phyloP scores from a whole-genome alignment of 1,140 invertebrate species.

The Rhyzopertha dominica region DNA sequence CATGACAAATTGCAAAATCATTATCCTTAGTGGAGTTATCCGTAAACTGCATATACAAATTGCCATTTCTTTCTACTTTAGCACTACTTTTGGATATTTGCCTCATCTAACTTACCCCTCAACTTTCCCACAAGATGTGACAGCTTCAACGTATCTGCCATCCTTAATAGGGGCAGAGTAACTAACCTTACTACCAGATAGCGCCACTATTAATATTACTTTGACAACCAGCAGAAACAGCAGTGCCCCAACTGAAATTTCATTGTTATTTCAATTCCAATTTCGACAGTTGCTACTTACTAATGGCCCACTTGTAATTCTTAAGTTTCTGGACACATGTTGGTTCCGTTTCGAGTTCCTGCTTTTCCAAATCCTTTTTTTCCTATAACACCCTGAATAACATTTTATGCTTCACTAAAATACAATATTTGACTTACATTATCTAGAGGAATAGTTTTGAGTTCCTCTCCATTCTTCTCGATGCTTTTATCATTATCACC shows the following conservation, averaged over 20 bases:
- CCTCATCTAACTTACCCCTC: constrained; percentile 64
- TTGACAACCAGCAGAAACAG: constrained; percentile 58
- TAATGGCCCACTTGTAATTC: constrained; percentile 35
- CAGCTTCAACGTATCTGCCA: constrained; percentile 65
- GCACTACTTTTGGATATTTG: no score
- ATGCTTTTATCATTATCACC: constrained; percentile 56
- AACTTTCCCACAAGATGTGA: constrained; percentile 72
- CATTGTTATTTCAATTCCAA: neutral
- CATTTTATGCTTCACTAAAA: neutral
- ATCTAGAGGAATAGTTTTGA: constrained; percentile 63
- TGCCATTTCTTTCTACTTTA: no score
- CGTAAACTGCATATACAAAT: no score
- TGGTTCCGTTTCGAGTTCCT: constrained; percentile 30
- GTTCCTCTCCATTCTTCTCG: constrained; percentile 56
- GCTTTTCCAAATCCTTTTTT: constrained; percentile 41
- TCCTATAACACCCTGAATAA: constrained; percentile 12
- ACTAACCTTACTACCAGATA: constrained; percentile 49
- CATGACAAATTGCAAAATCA: no score
- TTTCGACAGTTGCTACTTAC: constrained; percentile 23
- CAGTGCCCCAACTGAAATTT: constrained; percentile 42
- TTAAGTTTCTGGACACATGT: constrained; percentile 31
- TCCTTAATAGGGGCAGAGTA: constrained; percentile 52
- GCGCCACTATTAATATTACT: constrained; percentile 59
- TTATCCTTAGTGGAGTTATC: no score
- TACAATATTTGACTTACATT: no score